phyloP scores from a whole-genome alignment of 2,888 invertebrate genomes.

The Aspidiotus destructor region DNA sequence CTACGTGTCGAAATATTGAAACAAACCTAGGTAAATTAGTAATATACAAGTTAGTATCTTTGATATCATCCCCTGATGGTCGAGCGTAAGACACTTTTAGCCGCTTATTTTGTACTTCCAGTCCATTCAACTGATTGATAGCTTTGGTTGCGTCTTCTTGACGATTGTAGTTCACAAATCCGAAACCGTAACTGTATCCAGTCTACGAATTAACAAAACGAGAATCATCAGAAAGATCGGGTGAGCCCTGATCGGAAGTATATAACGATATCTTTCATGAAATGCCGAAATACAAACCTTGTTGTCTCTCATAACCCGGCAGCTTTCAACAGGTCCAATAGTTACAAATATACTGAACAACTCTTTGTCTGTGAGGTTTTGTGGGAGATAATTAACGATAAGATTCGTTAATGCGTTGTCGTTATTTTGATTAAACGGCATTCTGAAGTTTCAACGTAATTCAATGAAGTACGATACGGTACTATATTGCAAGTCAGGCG shows the following conservation, averaged over 20 bases:
- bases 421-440: conserved; percentile 32
- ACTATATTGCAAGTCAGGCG: no score
- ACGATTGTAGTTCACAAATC: conserved; percentile 82
- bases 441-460: background rate
- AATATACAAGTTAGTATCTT: conserved; percentile 88
- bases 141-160: conserved; percentile 79
- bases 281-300: conserved; percentile 48
- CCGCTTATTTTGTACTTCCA: conserved; percentile 79
- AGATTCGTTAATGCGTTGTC: conserved; percentile 56
- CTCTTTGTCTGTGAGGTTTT: conserved; percentile 84
- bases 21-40: conserved; percentile 71
- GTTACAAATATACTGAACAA: conserved; percentile 78
- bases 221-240: background rate
- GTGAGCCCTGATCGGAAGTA: background rate
- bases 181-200: conserved; percentile 93
- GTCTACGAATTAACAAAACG: conserved; percentile 49
- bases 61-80: conserved; percentile 82
- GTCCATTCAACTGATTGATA: conserved; percentile 76
- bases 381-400: conserved; percentile 91
- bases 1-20: conserved; percentile 26
- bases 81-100: conserved; percentile 87
- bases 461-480: background rate
- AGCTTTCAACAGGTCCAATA: conserved; percentile 79
- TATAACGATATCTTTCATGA: background rate
- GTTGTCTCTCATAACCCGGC: conserved; percentile 83